These are phyloP conservation scores for Platichthys stellatus DNA, from an alignment of 2,113 vertebrate species.

Conservation along the genomic window DNA sequence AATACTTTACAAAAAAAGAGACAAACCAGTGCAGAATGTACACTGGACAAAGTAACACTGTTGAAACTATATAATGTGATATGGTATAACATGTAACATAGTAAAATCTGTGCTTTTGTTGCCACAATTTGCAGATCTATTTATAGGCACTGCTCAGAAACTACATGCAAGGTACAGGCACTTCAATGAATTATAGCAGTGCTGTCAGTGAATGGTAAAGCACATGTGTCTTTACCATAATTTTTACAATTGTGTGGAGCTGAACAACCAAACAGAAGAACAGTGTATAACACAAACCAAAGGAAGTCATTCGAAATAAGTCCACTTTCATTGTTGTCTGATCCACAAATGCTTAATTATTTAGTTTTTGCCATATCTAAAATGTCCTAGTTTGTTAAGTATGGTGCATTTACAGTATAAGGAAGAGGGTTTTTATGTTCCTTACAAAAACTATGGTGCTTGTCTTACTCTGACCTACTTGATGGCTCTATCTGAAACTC, in stretches of 20 bases:
- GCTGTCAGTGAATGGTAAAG: background rate
- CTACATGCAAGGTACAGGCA: background rate
- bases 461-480: too few species aligned
- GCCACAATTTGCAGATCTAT: background rate
- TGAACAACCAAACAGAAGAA: background rate
- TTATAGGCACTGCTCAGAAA: background rate
- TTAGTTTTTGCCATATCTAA: background rate
- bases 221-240: background rate
- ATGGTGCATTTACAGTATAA: background rate
- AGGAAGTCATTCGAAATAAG: background rate
- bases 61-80: background rate
- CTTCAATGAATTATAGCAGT: background rate
- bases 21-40: too few species aligned
- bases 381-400: background rate
- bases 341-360: background rate
- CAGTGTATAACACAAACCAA: background rate
- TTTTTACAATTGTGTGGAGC: too few species aligned
- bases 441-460: too few species aligned
- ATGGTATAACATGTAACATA: slow-evolving; percentile 1
- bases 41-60: background rate
- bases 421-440: background rate
- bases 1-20: background rate
- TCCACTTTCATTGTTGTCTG: background rate
- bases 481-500: too few species aligned
- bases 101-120: background rate